Percentiles rank a stretch among this genome's conserved stretches.
These are phyloP conservation scores for Solenopsis invicta DNA, from an alignment of 1,140 invertebrate species.

Conservation along the genomic window DNA sequence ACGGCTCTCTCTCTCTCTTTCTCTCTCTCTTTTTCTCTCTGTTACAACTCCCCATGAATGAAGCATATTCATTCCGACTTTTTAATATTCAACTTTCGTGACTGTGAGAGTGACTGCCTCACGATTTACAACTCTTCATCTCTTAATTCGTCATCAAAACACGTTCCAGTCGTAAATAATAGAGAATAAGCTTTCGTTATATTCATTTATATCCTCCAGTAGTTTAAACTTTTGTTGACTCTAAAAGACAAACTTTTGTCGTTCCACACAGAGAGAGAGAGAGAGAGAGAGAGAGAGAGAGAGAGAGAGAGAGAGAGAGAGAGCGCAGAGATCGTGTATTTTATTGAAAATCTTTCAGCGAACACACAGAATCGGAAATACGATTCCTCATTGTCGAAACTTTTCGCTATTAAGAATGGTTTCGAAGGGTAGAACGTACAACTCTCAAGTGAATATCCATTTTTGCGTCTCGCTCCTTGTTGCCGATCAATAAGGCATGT, in stretches of 20 bases:
- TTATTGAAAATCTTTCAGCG: neutral
- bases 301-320: neutral
- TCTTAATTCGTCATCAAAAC: neutral
- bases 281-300: neutral
- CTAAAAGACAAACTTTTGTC: neutral
- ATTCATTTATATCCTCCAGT: neutral
- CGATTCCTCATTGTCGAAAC: neutral
- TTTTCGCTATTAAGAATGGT: neutral
- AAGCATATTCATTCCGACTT: neutral
- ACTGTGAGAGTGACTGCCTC: neutral
- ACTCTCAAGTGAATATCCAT: neutral
- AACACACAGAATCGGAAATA: neutral
- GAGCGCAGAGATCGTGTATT: neutral
- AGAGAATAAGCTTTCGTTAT: constrained; percentile 15
- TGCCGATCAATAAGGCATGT: constrained; percentile 1
- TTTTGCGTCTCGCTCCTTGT: neutral
- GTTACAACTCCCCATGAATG: too few relatives aligned
- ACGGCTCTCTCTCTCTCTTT: neutral
- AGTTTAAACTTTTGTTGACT: neutral
- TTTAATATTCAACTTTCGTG: neutral
- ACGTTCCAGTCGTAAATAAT: neutral
- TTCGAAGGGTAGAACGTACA: neutral
- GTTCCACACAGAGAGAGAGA: neutral
- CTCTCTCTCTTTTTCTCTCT: too few relatives aligned
- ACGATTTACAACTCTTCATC: neutral